These are phyloP conservation scores for Xenopus laevis DNA, from an alignment of 2,113 vertebrate genomes.

Conservation along the genomic window DNA sequence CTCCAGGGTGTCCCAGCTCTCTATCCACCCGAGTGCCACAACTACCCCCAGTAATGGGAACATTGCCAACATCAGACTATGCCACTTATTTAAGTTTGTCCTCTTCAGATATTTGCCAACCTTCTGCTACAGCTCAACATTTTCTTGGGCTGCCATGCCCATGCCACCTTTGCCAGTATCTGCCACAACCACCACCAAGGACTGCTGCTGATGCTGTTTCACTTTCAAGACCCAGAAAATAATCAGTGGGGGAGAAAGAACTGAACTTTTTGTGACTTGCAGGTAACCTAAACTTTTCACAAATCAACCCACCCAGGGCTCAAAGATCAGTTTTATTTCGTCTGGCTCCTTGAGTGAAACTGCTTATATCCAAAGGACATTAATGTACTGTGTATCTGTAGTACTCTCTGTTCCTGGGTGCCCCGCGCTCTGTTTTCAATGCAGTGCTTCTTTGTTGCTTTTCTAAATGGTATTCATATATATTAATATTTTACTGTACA, in stretches of 20 bases:
- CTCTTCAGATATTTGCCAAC: conserved; percentile 50
- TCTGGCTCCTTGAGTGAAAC: too few species aligned
- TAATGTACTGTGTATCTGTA: too few species aligned
- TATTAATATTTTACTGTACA: too few species aligned
- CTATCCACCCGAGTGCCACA: conserved; percentile 44
- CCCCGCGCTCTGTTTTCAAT: too few species aligned
- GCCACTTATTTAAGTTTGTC: conserved; percentile 65
- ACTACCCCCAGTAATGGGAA: conserved; percentile 62
- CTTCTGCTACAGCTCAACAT: conserved; percentile 56
- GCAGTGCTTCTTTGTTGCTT: too few species aligned
- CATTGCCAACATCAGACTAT: conserved; percentile 58
- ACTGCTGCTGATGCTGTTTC: background rate
- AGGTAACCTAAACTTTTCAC: background rate
- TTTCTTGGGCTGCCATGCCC: conserved; percentile 71
- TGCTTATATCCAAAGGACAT: too few species aligned
- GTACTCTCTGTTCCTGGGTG: too few species aligned
- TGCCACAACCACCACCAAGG: background rate
- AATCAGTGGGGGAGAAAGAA: background rate
- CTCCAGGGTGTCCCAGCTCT: conserved; percentile 35
- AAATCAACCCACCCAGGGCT: too few species aligned
- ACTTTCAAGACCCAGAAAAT: background rate
- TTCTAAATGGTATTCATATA: too few species aligned
- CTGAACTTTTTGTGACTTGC: background rate
- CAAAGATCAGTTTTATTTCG: too few species aligned
- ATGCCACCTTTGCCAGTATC: conserved; percentile 61